Percentiles rank a stretch among this genome's conserved stretches.
Evolutionary conservation across 2,113 vertebrate genomes (phyloP).

Genomic region (Beaufortia kweichowensis): DNA sequence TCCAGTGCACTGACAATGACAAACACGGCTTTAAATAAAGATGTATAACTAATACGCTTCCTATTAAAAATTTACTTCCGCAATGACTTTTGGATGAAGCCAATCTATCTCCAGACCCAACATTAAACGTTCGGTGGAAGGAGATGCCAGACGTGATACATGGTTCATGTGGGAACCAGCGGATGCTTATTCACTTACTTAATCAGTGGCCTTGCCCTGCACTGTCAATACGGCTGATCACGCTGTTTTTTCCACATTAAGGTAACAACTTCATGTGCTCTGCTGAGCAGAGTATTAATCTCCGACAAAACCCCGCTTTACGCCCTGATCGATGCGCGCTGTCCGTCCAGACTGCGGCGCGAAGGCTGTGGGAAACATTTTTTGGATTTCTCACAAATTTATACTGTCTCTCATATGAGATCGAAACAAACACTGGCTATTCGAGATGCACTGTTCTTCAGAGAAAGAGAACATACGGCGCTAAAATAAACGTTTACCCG

Average conservation of each 20-base stretch:
- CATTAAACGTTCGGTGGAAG: not conserved
- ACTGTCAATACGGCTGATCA: slow-evolving; percentile 56
- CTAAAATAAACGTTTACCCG: slow-evolving; percentile 21
- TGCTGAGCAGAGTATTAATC: slow-evolving; percentile 52
- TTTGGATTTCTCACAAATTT: slow-evolving; percentile 27
- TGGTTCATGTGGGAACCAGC: not conserved
- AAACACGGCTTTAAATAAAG: slow-evolving; percentile 13
- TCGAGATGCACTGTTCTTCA: slow-evolving; percentile 1
- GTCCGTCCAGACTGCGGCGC: not conserved
- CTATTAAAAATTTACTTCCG: slow-evolving; percentile 4
- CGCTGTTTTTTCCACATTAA: slow-evolving; percentile 50
- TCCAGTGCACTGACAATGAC: slow-evolving; percentile 15
- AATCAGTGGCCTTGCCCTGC: slow-evolving; percentile 33
- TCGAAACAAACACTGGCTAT: not conserved
- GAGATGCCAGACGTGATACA: not conserved
- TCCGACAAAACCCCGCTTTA: slow-evolving; percentile 46
- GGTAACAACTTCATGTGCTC: slow-evolving; percentile 52
- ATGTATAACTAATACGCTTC: slow-evolving; percentile 9
- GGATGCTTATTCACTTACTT: slow-evolving; percentile 16
- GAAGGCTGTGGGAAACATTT: slow-evolving; percentile 2
- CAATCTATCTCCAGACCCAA: not conserved
- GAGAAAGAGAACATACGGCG: not conserved
- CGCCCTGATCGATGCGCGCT: slow-evolving; percentile 39
- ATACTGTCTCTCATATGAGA: not conserved
- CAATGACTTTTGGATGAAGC: not conserved